Evolutionary conservation across 2,888 invertebrate species (phyloP), one percentile per base, ranked within the genome.

Genomic region (Phorcus lineatus): DNA sequence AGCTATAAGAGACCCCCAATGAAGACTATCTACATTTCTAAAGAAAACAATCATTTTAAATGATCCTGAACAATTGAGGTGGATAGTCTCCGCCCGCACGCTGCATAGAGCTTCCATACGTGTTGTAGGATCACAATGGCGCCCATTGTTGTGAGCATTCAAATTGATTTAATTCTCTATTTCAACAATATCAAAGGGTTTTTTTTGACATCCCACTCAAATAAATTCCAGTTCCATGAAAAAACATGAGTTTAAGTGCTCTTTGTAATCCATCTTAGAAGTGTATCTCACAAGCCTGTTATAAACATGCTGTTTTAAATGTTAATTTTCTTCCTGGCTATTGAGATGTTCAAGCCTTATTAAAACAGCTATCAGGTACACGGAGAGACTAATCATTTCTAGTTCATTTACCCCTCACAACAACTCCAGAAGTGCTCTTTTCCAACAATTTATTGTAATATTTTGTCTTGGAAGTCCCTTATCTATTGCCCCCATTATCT

Each of bases 81-180:
- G 16, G 28, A 62, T 28, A 24, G 28, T 24, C 24, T 24, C 9
- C 28, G 11, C 28, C 62, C 24, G 24, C 28, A 28, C 28, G 17
- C 62, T 28, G 62, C 24, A 57, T 57, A 24, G 24, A n/a, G 57
- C 62, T 24, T 28, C 17, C 62, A 24, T 62, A 62, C 22, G 62
- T 9, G 16, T 62, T 28, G 13, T n/a, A 13, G 13, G 16, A 24
- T 11, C 9, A 62, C 62, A 62, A 62, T 62, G 62, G 24, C 24
- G 28, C 24, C 9, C 24, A 28, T 28, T 28, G 28, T 17, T 4
- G 16, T 4, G 28, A 62, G 24, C 62, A 62, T 62, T 62, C 28
- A 16, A 62, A 62, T 62, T 62, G 62, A 62, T 62, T 62, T 62
- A 62, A 62, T 62, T 62, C 62, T 62, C 62, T 62, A 28, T 62